These are phyloP conservation scores for Sisyra terminalis DNA, from an alignment of 2,888 invertebrate genomes.

Conservation along the genomic window DNA sequence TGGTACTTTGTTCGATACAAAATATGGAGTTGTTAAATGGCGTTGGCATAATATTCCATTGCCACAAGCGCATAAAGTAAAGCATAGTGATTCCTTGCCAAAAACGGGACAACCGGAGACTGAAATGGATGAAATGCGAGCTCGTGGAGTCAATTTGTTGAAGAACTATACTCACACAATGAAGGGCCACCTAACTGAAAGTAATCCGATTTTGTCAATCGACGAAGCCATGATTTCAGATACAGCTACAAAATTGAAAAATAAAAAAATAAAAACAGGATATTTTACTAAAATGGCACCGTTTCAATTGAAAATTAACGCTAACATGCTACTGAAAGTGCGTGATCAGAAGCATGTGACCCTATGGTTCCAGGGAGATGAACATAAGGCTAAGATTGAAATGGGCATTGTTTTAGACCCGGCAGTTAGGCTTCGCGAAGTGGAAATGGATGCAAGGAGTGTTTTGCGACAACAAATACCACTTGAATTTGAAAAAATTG, in stretches of 20 bases:
- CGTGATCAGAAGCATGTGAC: slow-evolving; percentile 1
- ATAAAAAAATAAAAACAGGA: neutral
- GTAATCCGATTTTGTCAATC: neutral
- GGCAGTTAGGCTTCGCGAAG: neutral
- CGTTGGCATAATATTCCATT: slow-evolving; percentile 5
- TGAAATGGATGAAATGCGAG: slow-evolving; percentile 3
- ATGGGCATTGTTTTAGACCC: slow-evolving; percentile 1
- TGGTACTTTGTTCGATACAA: neutral
- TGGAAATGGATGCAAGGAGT: neutral
- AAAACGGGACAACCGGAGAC: neutral
- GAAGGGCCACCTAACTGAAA: neutral
- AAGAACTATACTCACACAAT: neutral
- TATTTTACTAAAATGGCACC: neutral
- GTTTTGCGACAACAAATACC: neutral
- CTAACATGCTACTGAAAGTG: neutral
- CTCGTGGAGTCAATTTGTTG: neutral
- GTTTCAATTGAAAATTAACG: slow-evolving; percentile 1
- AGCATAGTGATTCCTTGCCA: neutral
- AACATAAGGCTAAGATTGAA: neutral
- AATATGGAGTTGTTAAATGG: neutral
- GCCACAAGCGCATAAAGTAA: neutral
- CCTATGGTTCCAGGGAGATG: neutral
- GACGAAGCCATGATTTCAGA: neutral
- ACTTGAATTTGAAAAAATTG: neutral
- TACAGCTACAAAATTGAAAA: neutral